phyloP scores from a whole-genome alignment of 2,888 invertebrate genomes.

The Leptinotarsa haldemani region DNA sequence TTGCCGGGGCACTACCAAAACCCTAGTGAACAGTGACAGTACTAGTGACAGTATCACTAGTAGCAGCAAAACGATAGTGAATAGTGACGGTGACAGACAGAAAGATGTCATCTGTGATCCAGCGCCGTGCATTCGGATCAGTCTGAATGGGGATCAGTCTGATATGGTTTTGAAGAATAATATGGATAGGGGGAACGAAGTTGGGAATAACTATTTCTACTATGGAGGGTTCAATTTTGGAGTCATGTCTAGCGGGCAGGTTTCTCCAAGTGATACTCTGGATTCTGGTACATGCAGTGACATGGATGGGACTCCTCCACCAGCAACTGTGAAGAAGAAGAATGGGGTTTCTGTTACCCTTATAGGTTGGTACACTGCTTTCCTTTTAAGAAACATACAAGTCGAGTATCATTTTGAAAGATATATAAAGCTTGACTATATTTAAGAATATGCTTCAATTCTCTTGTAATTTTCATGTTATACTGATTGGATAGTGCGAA shows the following conservation, averaged over 20 bases:
- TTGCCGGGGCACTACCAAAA: conserved; percentile 39
- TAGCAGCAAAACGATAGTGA: conserved; percentile 25
- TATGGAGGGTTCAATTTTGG: conserved; percentile 71
- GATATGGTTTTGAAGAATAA: conserved; percentile 69
- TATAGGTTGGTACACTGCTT: conserved; percentile 63
- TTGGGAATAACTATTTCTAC: conserved; percentile 67
- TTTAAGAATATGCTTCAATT: no score
- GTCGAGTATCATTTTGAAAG: no score
- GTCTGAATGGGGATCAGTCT: conserved; percentile 52
- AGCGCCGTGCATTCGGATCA: conserved; percentile 69
- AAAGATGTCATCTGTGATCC: conserved; percentile 64
- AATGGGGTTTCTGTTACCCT: conserved; percentile 69
- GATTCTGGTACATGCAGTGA: conserved; percentile 90
- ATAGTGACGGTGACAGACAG: conserved; percentile 24
- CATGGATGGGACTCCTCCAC: conserved; percentile 79
- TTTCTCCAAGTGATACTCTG: conserved; percentile 84
- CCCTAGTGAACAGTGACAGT: conserved; percentile 52
- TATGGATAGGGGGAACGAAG: conserved; percentile 53
- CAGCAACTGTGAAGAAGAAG: conserved; percentile 75
- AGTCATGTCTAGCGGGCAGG: conserved; percentile 83
- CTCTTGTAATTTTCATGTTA: no score
- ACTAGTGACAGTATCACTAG: conserved; percentile 53
- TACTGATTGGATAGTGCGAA: no score
- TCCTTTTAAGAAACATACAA: no score
- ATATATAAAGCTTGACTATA: no score